Percentiles rank a stretch among this genome's conserved stretches.
phyloP scores from a whole-genome alignment of 2,113 vertebrate species.

The Turdus rufiventris region DNA sequence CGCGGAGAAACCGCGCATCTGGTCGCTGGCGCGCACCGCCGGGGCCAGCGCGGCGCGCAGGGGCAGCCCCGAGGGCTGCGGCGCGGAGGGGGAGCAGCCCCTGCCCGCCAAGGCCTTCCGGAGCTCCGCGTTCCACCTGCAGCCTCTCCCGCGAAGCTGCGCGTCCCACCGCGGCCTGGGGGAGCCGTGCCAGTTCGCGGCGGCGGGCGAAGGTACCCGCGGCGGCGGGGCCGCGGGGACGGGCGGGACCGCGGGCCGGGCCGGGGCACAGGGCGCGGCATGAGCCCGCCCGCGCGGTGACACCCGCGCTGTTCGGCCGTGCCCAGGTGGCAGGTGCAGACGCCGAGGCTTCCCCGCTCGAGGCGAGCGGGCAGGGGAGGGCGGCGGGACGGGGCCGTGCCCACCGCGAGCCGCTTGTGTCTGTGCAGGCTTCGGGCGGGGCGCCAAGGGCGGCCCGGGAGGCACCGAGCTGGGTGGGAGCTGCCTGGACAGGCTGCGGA shows the following conservation, averaged over 20 bases:
- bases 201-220: constrained; percentile 83
- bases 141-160: constrained; percentile 81
- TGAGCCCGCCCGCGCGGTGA: neutral
- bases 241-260: neutral
- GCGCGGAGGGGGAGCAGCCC: neutral
- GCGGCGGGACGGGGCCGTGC: neutral
- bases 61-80: constrained; percentile 3
- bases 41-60: constrained; percentile 65
- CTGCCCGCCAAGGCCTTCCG: neutral
- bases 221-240: constrained; percentile 2
- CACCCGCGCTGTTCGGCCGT: neutral
- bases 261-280: neutral
- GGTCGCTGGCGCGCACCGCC: constrained; percentile 90
- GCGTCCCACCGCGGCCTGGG: constrained; percentile 75
- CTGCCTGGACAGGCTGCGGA: constrained; percentile 76
- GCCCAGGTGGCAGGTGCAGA: neutral
- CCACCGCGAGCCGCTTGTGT: neutral
- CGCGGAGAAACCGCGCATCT: constrained; percentile 87
- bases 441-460: constrained; percentile 59
- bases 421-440: constrained; percentile 69
- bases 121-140: constrained; percentile 40
- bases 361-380: neutral
- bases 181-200: constrained; percentile 82
- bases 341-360: neutral
- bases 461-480: constrained; percentile 65